phyloP scores from a whole-genome alignment of 2,797 vertebrate genomes.

The Phoebastria nigripes region DNA sequence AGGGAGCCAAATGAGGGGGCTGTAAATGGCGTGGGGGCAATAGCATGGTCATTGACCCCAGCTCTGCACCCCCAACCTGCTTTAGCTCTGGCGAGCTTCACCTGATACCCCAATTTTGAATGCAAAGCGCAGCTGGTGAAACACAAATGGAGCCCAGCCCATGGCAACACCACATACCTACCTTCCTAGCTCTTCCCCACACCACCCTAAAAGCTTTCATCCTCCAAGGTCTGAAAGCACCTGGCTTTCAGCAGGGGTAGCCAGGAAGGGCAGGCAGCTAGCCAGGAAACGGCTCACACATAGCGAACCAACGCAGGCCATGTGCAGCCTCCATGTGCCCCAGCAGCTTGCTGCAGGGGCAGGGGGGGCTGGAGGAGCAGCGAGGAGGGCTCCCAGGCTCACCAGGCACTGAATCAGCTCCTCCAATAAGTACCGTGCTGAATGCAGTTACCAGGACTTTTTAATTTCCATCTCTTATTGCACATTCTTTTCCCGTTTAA shows the following conservation, averaged over 20 bases:
- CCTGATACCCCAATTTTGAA: background rate
- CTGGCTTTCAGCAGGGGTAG: background rate
- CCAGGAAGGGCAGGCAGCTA: background rate
- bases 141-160: background rate
- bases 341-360: background rate
- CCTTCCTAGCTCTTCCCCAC: background rate
- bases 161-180: rapidly evolving
- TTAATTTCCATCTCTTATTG: background rate
- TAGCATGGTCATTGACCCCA: background rate
- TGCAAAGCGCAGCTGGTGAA: background rate
- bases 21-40: background rate
- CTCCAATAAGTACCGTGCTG: background rate
- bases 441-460: background rate
- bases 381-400: background rate
- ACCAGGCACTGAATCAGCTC: background rate
- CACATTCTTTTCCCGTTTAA: background rate
- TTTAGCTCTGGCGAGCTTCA: background rate
- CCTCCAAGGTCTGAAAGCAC: background rate
- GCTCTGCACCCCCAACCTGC: background rate
- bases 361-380: background rate
- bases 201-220: background rate
- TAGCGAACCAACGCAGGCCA: background rate
- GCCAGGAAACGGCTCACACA: rapidly evolving
- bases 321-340: background rate
- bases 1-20: background rate